phyloP scores from a whole-genome alignment of 2,797 vertebrate genomes.

The Streptopelia turtur region DNA sequence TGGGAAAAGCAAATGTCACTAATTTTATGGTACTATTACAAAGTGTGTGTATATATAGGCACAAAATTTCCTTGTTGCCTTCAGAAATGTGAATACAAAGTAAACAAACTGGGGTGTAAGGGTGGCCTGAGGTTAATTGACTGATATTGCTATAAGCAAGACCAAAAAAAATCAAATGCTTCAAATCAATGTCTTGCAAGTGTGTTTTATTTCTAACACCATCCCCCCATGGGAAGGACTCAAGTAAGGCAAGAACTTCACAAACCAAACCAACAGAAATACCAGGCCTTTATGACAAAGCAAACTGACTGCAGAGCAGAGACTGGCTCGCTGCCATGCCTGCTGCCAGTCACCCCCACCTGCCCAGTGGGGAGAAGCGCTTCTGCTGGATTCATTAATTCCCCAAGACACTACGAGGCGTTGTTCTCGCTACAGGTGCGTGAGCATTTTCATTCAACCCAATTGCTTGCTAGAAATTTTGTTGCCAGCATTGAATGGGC shows the following conservation, averaged over 20 bases:
- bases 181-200: not conserved
- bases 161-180: not conserved
- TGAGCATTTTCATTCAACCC: not conserved
- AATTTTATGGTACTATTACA: not conserved
- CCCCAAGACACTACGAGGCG: not conserved
- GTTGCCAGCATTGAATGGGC: not conserved
- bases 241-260: conserved; percentile 30
- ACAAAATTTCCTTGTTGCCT: not conserved
- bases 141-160: not conserved
- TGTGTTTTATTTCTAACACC: not conserved
- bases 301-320: not conserved
- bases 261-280: conserved; percentile 7
- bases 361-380: not conserved
- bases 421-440: not conserved
- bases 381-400: not conserved
- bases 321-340: not conserved
- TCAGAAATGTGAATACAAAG: not conserved
- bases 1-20: not conserved
- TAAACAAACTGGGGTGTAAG: not conserved
- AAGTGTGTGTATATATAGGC: not conserved
- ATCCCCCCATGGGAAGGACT: not conserved
- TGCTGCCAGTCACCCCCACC: not conserved
- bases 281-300: conserved; percentile 74
- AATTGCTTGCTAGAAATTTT: not conserved
- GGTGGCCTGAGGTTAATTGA: not conserved